These are phyloP conservation scores for Trypoxylus dichotomus DNA, from an alignment of 1,140 invertebrate species.

Conservation along the genomic window DNA sequence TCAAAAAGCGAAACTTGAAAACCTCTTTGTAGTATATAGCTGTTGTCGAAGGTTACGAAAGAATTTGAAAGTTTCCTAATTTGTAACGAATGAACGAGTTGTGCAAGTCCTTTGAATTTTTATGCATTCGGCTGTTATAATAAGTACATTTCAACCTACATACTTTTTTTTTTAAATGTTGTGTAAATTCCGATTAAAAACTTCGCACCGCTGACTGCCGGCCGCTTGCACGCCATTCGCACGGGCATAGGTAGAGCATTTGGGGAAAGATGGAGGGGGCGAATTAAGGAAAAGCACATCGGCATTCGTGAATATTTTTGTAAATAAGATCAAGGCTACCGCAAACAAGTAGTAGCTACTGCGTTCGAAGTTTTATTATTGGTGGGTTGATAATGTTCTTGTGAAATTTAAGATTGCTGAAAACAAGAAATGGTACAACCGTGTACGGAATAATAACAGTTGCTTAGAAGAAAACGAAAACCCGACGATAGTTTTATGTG, in stretches of 20 bases:
- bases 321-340: conserved; percentile 20
- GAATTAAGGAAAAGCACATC: conserved; percentile 19
- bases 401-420: background rate
- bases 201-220: background rate
- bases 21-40: conserved; percentile 15
- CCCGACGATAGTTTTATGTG: too few species aligned
- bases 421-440: background rate
- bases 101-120: conserved; percentile 19
- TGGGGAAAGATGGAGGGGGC: background rate
- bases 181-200: conserved; percentile 21
- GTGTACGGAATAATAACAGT: too few species aligned
- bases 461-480: too few species aligned
- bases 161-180: conserved; percentile 15
- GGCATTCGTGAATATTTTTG: conserved; percentile 11
- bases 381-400: background rate
- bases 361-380: background rate
- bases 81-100: conserved; percentile 17
- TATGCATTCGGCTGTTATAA: conserved; percentile 17
- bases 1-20: conserved; percentile 20
- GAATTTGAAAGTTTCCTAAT: conserved; percentile 20
- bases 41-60: conserved; percentile 21
- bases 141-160: conserved; percentile 25
- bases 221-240: background rate
- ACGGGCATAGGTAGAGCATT: background rate
- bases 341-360: background rate